Conservation (phyloP, 2,113 vertebrate species). For the Gopherus flavomarginatus region DNA sequence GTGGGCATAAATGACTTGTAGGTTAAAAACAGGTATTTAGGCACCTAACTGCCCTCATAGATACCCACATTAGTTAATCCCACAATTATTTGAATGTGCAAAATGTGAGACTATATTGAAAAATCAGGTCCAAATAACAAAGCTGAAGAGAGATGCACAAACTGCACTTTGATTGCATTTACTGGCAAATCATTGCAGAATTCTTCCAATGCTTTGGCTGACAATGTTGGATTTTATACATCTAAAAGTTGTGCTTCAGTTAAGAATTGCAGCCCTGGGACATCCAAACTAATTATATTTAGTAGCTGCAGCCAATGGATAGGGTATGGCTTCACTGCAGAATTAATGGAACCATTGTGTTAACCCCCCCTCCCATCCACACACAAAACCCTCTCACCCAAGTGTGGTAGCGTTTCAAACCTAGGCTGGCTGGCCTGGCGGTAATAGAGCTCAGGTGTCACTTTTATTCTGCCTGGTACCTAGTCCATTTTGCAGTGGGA, state of each 20-base stretch:
- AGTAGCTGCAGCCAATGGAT: background rate
- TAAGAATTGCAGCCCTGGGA: background rate
- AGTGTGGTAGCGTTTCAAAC: background rate
- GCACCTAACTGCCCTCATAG: rapidly evolving
- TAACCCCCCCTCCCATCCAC: background rate
- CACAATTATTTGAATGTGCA: background rate
- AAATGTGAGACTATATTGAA: background rate
- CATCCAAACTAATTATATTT: background rate
- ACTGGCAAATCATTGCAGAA: background rate
- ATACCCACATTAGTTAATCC: background rate
- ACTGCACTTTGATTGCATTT: background rate
- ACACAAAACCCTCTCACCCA: background rate
- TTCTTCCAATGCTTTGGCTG: too few relatives aligned
- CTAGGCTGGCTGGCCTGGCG: background rate
- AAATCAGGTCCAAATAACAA: background rate
- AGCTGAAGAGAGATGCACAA: rapidly evolving
- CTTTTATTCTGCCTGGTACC: background rate
- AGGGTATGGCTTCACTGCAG: background rate
- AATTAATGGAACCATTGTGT: background rate
- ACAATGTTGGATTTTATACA: background rate
- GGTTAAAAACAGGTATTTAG: background rate
- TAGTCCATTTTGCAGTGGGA: background rate
- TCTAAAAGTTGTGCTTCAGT: background rate
- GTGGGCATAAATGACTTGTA: background rate
- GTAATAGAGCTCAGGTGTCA: too few relatives aligned